Evolutionary conservation across 2,888 invertebrate species (phyloP), one percentile per base, ranked within the genome.

Genomic region (Caenorhabditis uteleia): DNA sequence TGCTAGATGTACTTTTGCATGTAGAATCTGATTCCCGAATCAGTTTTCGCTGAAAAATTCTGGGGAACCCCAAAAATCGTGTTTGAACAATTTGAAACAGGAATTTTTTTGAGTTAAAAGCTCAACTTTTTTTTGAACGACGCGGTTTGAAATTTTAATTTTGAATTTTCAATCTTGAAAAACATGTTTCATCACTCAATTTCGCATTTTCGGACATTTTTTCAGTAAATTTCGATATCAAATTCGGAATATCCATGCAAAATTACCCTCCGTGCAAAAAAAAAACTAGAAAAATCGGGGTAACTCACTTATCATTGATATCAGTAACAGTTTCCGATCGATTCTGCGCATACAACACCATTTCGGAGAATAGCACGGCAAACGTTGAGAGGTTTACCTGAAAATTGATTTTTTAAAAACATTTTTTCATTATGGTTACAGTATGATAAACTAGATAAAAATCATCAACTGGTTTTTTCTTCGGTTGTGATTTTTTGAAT

Each of bases 311-410:
- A 77, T 88, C 91, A 84, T 97, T 95, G 39, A 97, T 86, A 84
- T 95, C 95, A n/a, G 91, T 90, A 29, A 95, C 91, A 12, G 93
- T 93, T 83, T 91, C 91, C 8, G 93, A 93, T 78, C 92, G 82
- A 68, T 86, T 86, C 68, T 98, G 95, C 82, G 93, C 93, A 86
- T 98, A 98, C 84, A 95, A 94, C 1, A 98, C 94, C 67, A 97
- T 90, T 88, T 99, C 98, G 20, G 95, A 95, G 85, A 98, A 98
- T 55, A 98, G 87, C 44, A 99, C 87, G 1, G 95, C 94, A 86
- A 92, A 97, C 77, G 93, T 82, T 14, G 82, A 79, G 39, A 83
- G 54, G 50, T 78, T 83, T 27, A 82, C 56, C 77, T 79, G 46
- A 47, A 77, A 51, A n/a, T n/a, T n/a, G 23, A 26, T 43, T 34